These are phyloP conservation scores for Gymnodraco acuticeps DNA, from an alignment of 2,797 vertebrate species.

Conservation along the genomic window DNA sequence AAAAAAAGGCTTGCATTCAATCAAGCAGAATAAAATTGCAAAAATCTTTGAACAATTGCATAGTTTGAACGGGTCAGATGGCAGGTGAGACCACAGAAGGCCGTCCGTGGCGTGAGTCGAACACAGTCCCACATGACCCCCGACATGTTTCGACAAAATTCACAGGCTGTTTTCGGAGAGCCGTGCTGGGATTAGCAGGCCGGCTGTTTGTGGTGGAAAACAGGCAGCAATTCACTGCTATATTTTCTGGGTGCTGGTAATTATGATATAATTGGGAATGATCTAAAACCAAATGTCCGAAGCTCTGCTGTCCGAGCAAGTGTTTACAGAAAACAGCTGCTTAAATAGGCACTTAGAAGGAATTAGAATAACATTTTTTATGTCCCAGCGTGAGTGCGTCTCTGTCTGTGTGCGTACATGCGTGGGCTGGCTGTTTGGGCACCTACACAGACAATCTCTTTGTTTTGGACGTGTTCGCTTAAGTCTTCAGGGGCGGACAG, in stretches of 20 bases:
- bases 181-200: constrained; percentile 76
- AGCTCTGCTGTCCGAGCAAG: constrained; percentile 49
- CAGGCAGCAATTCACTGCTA: constrained; percentile 72
- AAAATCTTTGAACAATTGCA: constrained; percentile 16
- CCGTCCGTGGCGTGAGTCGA: constrained; percentile 40
- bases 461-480: constrained; percentile 84
- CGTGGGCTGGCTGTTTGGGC: constrained; percentile 78
- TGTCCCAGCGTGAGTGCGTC: constrained; percentile 64
- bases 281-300: constrained; percentile 74
- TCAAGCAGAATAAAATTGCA: constrained; percentile 34
- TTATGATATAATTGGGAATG: constrained; percentile 79
- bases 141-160: constrained; percentile 68
- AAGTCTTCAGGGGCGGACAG: constrained; percentile 67
- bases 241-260: constrained; percentile 76
- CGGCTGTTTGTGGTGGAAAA: constrained; percentile 82
- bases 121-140: constrained; percentile 60
- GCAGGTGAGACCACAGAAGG: constrained; percentile 48
- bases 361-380: constrained; percentile 76
- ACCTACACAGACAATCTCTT: constrained; percentile 86
- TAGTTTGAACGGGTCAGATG: constrained; percentile 33
- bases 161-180: constrained; percentile 68
- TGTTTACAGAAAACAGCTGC: constrained; percentile 85
- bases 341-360: constrained; percentile 78
- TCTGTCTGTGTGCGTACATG: constrained; percentile 71
- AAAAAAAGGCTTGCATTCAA: constrained; percentile 22